Evolutionary conservation across 2,888 invertebrate genomes (phyloP).

Genomic region (Agrypnus murinus): DNA sequence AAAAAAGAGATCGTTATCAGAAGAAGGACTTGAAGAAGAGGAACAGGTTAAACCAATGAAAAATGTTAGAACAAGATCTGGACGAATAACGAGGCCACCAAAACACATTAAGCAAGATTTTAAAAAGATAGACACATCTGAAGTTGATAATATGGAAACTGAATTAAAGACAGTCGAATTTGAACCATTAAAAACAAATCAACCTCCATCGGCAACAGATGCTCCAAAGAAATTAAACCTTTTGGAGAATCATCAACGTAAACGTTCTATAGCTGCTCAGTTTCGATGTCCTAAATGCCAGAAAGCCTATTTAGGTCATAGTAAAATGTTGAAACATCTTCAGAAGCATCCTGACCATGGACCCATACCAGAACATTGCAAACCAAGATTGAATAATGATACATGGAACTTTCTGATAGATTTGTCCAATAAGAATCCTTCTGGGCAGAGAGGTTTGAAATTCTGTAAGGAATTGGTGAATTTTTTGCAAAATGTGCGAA

Average conservation of each 20-base stretch:
- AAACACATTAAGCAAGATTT: constrained; percentile 66
- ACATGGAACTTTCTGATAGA: constrained; percentile 68
- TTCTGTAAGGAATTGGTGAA: constrained; percentile 67
- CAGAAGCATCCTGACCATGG: constrained; percentile 78
- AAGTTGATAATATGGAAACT: constrained; percentile 51
- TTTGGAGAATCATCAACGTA: constrained; percentile 54
- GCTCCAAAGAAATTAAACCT: constrained; percentile 46
- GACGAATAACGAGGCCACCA: constrained; percentile 66
- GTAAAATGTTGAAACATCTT: constrained; percentile 77
- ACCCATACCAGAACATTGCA: constrained; percentile 60
- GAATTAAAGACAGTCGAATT: constrained; percentile 63
- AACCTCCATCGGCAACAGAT: constrained; percentile 31
- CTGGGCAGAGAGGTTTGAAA: constrained; percentile 62
- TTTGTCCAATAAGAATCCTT: constrained; percentile 63
- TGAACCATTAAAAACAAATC: constrained; percentile 59
- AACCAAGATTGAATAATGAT: constrained; percentile 60
- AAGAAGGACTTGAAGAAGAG: constrained; percentile 41
- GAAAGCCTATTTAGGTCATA: constrained; percentile 78
- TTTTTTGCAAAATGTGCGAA: constrained; percentile 64
- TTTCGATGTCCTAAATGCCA: constrained; percentile 78
- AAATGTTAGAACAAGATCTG: constrained; percentile 65
- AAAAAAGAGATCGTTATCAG: constrained; percentile 59
- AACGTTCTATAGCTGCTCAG: constrained; percentile 72
- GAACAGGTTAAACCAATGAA: constrained; percentile 52
- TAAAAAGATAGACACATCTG: constrained; percentile 62